Base-by-base conservation (phyloP, 2,888 invertebrate species). In the Macaria notata region DNA sequence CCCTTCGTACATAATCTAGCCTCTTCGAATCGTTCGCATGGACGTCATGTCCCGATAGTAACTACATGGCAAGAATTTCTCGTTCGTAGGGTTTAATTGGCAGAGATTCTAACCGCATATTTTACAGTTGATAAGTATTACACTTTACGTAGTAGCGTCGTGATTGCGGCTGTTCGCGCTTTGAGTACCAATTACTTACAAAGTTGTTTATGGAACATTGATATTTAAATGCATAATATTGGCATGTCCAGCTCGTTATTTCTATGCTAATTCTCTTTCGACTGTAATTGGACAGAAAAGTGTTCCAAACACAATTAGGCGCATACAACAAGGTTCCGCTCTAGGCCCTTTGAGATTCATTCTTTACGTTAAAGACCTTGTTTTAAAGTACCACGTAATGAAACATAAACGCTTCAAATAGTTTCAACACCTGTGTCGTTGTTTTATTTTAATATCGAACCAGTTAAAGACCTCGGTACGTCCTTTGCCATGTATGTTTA, bases 121-220 rank as follows among this genome's bases (percentile, higher is more conserved):
- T 31, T 41, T 49, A 30, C 4, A 7, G 30, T n/a, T 33, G 56
- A 36, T 49, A 33, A 8, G 8, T 31, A 49, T 54, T 41, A 41
- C 41, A 41, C 9, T 41, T 54, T 45, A 49, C 39, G 9, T 31
- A 33, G 9, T 9, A 4, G 31, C 6, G 4, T 44, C 19, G 50
- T 60, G 51, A 58, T 58, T 63, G 31, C 48, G 46, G 54, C 52
- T 9, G 49, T 46, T 56, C 31, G 30, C 44, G 31, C 49, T 46
- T 58, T 53, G 62, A 57, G 46, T 56, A 52, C 52, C 58, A 63
- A 60, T 62, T 62, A 59, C 45, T 57, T 31, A 38, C 47, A 31
- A 9, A 31, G 39, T 52, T 41, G 41, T n/a, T 4, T 8, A 41
- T 41, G 4, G 41, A 41, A 41, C 5, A 7, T 8, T 41, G 41